Base-by-base conservation (phyloP, 2,888 invertebrate genomes). In the Lobophora halterata region DNA sequence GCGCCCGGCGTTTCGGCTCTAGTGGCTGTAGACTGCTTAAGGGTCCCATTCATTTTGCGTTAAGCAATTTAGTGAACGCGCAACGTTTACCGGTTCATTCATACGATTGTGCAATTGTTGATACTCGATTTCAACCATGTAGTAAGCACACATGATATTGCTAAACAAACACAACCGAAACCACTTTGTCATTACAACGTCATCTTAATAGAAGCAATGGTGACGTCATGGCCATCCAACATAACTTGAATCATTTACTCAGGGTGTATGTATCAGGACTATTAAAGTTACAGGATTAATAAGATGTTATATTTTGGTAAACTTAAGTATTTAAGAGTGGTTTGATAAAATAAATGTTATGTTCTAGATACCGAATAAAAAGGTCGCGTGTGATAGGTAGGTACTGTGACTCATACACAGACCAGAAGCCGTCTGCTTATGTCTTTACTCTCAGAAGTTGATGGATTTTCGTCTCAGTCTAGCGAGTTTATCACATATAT, bases 11-110 rank as follows among this genome's bases (percentile, higher is more conserved):
- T 69, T 66, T 61, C 69, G 61, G 55, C 59, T 71, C 65, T 65
- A 66, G 63, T 68, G 61, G 66, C 58, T 65, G 70, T 71, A 70
- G 68, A 65, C 65, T 62, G 69, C 71, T 76, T 75, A 75, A 72
- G 79, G 75, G 77, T 71, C 76, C 71, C 83, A 87, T 86, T 85
- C 83, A 86, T 81, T 83, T 81, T 69, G 79, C 76, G 71, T 87
- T 82, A 77, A 80, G 83, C 80, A 86, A 85, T 81, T 80, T 77
- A 58, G 79, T 81, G 74, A 80, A 78, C 72, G 77, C 77, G 71
- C 69, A 72, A 68, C 67, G 71, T 79, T 82, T 79, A 74, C 72
- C 67, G 68, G 74, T 80, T 77, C 83, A 85, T 85, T 86, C 83
- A 85, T 76, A 57, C 58, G 60, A 59, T 79, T 79, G 71, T 65